Conservation (phyloP, 2,888 invertebrate species). For the Acanthosepion lycidas region DNA sequence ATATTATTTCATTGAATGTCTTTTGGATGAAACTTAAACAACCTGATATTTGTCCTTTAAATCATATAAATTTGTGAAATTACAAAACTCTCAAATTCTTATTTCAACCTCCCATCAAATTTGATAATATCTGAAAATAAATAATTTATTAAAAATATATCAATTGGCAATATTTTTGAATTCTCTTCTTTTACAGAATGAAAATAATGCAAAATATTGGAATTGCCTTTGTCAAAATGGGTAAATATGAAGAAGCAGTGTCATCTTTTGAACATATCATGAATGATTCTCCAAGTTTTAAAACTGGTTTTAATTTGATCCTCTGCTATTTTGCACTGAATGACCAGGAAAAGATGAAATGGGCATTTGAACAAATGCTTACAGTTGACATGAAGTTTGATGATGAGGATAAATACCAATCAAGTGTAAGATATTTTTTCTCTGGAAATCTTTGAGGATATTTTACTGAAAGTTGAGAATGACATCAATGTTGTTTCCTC, state of each 20-base stretch:
- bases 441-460: background rate
- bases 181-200: conserved; percentile 78
- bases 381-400: conserved; percentile 87
- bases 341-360: conserved; percentile 93
- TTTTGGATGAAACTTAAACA: background rate
- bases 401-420: conserved; percentile 83
- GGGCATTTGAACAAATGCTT: conserved; percentile 90
- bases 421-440: conserved; percentile 68
- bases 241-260: conserved; percentile 95
- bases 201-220: conserved; percentile 99
- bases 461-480: background rate
- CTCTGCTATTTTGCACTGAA: conserved; percentile 78
- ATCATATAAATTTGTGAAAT: background rate
- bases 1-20: background rate
- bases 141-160: background rate
- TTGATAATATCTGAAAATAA: background rate
- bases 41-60: background rate
- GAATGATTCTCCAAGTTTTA: conserved; percentile 93
- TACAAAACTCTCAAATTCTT: background rate
- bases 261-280: conserved; percentile 98
- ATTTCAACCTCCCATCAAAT: background rate
- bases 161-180: background rate
- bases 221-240: conserved; percentile 93
- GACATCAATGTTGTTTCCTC: background rate
- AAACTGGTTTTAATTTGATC: conserved; percentile 91